phyloP scores from a whole-genome alignment of 1,140 invertebrate genomes.

The Macrobrachium rosenbergii region DNA sequence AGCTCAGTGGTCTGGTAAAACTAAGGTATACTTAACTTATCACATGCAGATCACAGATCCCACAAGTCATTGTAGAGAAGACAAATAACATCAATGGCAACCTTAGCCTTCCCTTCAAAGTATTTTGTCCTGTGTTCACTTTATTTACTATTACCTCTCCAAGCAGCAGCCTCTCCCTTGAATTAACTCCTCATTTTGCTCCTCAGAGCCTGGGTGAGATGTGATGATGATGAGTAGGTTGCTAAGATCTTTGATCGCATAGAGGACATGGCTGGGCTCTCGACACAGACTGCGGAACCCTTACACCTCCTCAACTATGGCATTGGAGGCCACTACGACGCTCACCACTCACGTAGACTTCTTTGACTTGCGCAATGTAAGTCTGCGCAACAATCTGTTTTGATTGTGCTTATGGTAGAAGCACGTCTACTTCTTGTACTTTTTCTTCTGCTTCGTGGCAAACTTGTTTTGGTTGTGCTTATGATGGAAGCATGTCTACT shows the following conservation, averaged over 20 bases:
- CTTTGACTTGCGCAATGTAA: conserved; percentile 58
- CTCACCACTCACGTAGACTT: conserved; percentile 66
- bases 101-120: too few relatives aligned
- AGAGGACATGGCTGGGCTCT: conserved; percentile 63
- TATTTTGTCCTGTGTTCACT: too few relatives aligned
- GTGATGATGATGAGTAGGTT: conserved; percentile 36
- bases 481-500: too few relatives aligned
- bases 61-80: too few relatives aligned
- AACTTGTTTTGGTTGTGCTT: too few relatives aligned
- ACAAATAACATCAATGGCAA: too few relatives aligned
- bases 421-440: too few relatives aligned
- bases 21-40: too few relatives aligned
- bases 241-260: conserved; percentile 45
- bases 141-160: background rate
- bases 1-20: too few relatives aligned
- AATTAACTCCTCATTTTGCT: background rate
- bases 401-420: too few relatives aligned
- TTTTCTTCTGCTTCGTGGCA: too few relatives aligned
- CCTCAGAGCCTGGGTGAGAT: conserved; percentile 54
- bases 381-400: background rate
- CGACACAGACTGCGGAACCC: conserved; percentile 58
- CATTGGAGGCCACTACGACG: conserved; percentile 67
- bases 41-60: background rate
- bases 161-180: background rate
- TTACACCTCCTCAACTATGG: conserved; percentile 67